A percentile compares a stretch with the other conserved stretches of the same genome.
These are phyloP conservation scores for Peromyscus maniculatus DNA, from an alignment of 2,113 vertebrate species.

Conservation along the genomic window DNA sequence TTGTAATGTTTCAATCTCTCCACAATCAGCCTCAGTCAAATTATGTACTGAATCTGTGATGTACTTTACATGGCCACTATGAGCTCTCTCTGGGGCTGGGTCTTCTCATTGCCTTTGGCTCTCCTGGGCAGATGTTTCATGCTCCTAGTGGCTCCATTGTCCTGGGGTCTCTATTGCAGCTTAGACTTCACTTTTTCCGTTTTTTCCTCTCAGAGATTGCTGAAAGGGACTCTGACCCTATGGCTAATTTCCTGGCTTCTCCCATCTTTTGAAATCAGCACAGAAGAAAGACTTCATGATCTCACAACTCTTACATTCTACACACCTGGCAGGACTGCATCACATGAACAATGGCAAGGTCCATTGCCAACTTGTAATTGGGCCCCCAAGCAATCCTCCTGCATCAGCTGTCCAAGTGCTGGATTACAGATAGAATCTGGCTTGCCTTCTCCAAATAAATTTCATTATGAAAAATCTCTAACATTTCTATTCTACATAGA, in stretches of 20 bases:
- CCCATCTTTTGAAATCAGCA: background rate
- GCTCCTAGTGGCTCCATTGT: background rate
- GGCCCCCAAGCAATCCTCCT: background rate
- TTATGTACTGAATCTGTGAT: background rate
- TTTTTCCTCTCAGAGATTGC: background rate
- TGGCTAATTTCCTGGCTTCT: background rate
- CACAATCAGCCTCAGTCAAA: background rate
- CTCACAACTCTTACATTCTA: background rate
- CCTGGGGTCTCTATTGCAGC: background rate
- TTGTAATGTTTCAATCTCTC: background rate
- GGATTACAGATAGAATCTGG: background rate
- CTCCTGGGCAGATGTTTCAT: background rate
- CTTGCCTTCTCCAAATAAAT: background rate
- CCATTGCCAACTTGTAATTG: background rate
- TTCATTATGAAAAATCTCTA: background rate
- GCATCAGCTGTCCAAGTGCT: background rate
- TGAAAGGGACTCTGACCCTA: background rate
- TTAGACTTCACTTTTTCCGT: background rate
- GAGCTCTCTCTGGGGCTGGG: background rate
- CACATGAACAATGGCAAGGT: background rate
- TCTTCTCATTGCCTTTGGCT: background rate
- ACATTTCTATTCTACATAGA: constrained; percentile 4
- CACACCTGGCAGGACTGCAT: background rate
- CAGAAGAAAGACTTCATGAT: background rate
- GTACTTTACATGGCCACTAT: too few relatives aligned